A percentile compares a stretch with the other conserved stretches of the same genome.
These are phyloP conservation scores for Oncopeltus fasciatus DNA, from an alignment of 1,140 invertebrate genomes.

Conservation along the genomic window DNA sequence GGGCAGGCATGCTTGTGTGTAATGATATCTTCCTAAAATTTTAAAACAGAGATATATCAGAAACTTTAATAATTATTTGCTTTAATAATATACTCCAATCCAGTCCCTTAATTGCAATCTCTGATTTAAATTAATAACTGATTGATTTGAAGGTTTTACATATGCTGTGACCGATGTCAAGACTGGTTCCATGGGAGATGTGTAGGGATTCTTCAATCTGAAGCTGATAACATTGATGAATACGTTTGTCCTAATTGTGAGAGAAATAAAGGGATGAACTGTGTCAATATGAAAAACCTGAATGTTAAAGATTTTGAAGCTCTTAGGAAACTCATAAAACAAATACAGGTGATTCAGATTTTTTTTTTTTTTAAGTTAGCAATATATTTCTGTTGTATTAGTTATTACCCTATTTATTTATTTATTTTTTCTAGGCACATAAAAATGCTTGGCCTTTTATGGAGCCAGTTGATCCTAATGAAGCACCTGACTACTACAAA, in stretches of 20 bases:
- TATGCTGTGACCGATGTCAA: conserved; percentile 94
- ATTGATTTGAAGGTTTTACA: conserved; percentile 74
- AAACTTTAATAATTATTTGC: no score
- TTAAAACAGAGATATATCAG: no score
- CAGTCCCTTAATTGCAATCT: no score
- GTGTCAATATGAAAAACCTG: conserved; percentile 78
- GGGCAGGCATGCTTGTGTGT: no score
- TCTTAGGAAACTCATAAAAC: conserved; percentile 71
- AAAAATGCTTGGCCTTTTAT: conserved; percentile 95
- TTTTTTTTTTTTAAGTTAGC: no score
- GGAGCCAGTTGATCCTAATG: conserved; percentile 85
- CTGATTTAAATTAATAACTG: no score
- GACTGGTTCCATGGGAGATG: conserved; percentile 98
- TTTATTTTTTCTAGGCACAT: conserved; percentile 43
- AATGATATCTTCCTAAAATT: no score
- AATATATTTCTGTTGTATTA: no score
- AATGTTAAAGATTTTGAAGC: conserved; percentile 67
- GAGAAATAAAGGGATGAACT: conserved; percentile 71
- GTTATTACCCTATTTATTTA: no score
- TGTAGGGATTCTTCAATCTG: conserved; percentile 86
- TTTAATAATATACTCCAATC: no score
- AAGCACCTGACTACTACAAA: conserved; percentile 94
- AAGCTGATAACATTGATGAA: conserved; percentile 87
- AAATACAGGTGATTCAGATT: conserved; percentile 59
- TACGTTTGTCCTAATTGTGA: conserved; percentile 94